Evolutionary conservation across 2,888 invertebrate species (phyloP), one percentile per base, ranked within the genome.

Genomic region (Escarpia spicata): DNA sequence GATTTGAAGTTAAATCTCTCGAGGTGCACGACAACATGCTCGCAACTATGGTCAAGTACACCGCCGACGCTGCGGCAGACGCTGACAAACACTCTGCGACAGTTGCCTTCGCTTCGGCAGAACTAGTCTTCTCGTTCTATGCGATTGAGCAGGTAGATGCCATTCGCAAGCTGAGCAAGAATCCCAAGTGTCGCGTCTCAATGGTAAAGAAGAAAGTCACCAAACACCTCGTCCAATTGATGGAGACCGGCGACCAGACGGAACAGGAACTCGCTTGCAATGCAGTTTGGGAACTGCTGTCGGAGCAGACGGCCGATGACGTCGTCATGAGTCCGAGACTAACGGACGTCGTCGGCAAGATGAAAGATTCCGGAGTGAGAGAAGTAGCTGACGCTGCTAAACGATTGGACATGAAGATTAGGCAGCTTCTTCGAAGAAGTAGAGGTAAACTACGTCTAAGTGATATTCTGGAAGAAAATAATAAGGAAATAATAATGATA

Each of bases 211-310:
- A 75, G 75, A 75, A 75, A 26, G 75, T 75, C 75, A 75, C 75
- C 75, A 26, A 75, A 26, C 75, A 19, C 75, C 75, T 75, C 19
- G 75, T 26, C n/a, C 75, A 26, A 75, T 26, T 75, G 75, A 75
- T 75, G 75, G 75, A 75, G 75, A 75, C 19, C n/a, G 75, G 75
- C n/a, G 75, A 75, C 19, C 75, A n/a, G 75, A 75, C 75, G 75
- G 75, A 75, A 75, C 75, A 75, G 26, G 75, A 75, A 75, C 26
- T 75, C n/a, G 75, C 75, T 3, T 75, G 75, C 75, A 75, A 75
- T 75, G 75, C 75, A 75, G 75, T 75, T 26, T 75, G 75, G 75
- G 75, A 75, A 75, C 75, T 75, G 75, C n/a, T 75, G 75, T 75
- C 75, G n/a, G n/a, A 75, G n/a, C 3, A 75, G 75, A 75, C 75